These are phyloP conservation scores for Sander vitreus DNA, from an alignment of 2,113 vertebrate genomes.

Conservation along the genomic window DNA sequence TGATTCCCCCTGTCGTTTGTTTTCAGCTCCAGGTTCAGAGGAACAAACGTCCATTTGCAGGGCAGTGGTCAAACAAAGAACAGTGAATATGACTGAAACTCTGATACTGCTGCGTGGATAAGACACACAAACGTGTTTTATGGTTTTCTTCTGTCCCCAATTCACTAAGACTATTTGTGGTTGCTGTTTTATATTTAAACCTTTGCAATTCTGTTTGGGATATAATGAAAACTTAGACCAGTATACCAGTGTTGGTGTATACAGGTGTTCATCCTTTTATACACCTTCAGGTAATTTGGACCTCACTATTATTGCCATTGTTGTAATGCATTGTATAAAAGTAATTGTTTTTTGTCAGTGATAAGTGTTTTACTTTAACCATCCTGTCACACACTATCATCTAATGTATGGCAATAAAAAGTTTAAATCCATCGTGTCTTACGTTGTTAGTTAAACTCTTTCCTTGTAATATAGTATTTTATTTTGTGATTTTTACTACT, in stretches of 20 bases:
- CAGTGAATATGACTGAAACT: constrained; percentile 38
- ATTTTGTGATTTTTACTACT: not conserved
- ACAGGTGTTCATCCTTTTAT: not conserved
- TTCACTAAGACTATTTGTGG: not conserved
- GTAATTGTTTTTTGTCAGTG: constrained; percentile 9
- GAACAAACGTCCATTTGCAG: constrained; percentile 72
- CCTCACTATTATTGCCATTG: not conserved
- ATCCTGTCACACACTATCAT: not conserved
- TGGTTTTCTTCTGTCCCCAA: not conserved
- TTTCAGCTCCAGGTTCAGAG: constrained; percentile 83
- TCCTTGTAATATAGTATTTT: not conserved
- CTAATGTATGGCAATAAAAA: constrained; percentile 24
- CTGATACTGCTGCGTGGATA: not conserved
- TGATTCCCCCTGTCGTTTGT: not conserved
- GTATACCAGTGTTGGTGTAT: not conserved
- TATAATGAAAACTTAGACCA: not conserved
- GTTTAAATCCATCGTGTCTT: not conserved
- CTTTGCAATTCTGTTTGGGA: not conserved
- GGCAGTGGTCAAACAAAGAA: constrained; percentile 41
- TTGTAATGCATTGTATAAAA: not conserved
- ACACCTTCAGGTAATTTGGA: not conserved
- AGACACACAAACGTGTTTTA: not conserved
- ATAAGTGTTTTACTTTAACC: not conserved
- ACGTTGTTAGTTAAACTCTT: not conserved
- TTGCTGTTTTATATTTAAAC: not conserved